These are phyloP conservation scores for Parnassius apollo DNA, from an alignment of 2,888 invertebrate genomes.

Conservation along the genomic window DNA sequence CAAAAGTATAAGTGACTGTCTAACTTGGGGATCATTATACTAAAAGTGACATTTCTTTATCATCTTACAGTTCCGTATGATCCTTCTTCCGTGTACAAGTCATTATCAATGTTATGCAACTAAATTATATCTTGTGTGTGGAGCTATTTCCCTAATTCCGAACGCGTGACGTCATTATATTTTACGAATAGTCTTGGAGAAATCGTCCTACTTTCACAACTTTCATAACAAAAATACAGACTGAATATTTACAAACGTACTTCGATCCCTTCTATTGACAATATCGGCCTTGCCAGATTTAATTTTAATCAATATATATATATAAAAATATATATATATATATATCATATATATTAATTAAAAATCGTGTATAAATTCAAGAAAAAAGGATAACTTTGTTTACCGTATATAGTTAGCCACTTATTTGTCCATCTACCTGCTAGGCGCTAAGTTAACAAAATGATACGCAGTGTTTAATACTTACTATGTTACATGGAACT, in stretches of 20 bases:
- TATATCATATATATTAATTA: too few relatives aligned
- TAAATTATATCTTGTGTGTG: too few relatives aligned
- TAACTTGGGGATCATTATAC: too few relatives aligned
- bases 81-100: too few relatives aligned
- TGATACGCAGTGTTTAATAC: not conserved
- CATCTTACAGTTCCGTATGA: too few relatives aligned
- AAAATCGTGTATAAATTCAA: too few relatives aligned
- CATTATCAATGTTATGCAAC: not conserved
- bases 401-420: not conserved
- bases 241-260: constrained; percentile 29
- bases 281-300: not conserved
- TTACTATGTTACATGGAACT: constrained; percentile 3
- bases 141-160: not conserved
- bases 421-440: not conserved
- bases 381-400: too few relatives aligned
- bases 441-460: constrained; percentile 3
- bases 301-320: not conserved
- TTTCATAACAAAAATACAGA: constrained; percentile 33
- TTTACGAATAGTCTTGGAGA: constrained; percentile 24
- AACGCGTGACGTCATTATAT: constrained; percentile 11
- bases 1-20: too few relatives aligned
- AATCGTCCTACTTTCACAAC: constrained; percentile 34
- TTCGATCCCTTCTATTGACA: constrained; percentile 5
- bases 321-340: too few relatives aligned
- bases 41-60: too few relatives aligned